Evolutionary conservation across 2,797 vertebrate genomes (phyloP), one percentile per base, ranked within the genome.

Genomic region (Spea hammondii): DNA sequence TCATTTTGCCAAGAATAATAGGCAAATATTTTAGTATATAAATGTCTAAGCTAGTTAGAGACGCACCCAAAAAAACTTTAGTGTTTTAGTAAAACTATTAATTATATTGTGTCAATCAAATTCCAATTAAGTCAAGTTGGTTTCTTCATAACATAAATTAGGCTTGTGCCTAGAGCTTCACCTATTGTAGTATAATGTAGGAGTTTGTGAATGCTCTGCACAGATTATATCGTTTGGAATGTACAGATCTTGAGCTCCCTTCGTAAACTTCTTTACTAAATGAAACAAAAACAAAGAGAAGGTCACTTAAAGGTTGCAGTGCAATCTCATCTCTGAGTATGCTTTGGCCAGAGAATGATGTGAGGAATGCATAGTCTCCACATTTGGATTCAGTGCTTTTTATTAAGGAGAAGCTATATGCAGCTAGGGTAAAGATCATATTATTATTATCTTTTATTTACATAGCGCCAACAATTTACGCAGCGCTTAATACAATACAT

Each of bases 251-350:
- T 73, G 48, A 65, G 70, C 65, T 82, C 69, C 13, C 68, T 64
- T 82, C 65, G 70, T 75, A 77, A 77, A 65, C 8, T 8, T 76
- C 47, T 67, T 72, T 73, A 68, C 62, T 77, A 71, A 62, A 68
- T 71, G 14, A 57, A 72, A n/a, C 51, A 77, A 81, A 59, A 81
- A 81, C 69, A 77, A 10, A 79, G 65, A 14, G 53, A 81, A 81
- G 74, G 79, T 77, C 74, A 81, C 62, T 62, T 72, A 69, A 68
- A 68, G 79, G 70, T 54, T n/a, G 69, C 70, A 73, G 53, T 55
- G 14, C 70, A 54, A 69, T 77, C 65, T 44, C 70, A 82, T n/a
- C 32, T 47, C 47, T 66, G 46, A 9, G 50, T 59, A 72, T 71
- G 66, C 71, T 54, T 47, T 76, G 62, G 12, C 68, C 68, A 70